These are phyloP conservation scores for Naja naja DNA, from an alignment of 2,113 vertebrate genomes.

Conservation along the genomic window DNA sequence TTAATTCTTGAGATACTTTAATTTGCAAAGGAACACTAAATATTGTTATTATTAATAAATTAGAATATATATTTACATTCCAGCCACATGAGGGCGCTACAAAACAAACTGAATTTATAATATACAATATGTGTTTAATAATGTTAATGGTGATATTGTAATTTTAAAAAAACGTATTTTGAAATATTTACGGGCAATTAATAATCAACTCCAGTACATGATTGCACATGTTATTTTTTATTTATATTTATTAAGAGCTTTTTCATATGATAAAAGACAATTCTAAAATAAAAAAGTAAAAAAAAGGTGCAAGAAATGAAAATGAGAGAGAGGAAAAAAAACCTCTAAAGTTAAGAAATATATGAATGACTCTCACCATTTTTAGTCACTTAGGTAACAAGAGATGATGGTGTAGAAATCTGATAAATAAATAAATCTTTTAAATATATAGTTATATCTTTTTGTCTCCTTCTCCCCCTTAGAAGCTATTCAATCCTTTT, in stretches of 20 bases:
- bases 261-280: neutral
- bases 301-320: neutral
- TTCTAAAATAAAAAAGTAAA: neutral
- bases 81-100: conserved; percentile 60
- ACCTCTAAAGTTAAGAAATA: neutral
- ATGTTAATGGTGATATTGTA: neutral
- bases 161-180: neutral
- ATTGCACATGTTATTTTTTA: neutral
- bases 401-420: neutral
- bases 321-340: neutral
- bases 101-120: conserved; percentile 34
- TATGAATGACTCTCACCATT: neutral
- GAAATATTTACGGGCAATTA: neutral
- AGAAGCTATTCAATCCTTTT: neutral
- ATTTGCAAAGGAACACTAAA: neutral
- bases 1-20: conserved; percentile 12
- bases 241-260: neutral
- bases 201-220: neutral
- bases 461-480: neutral
- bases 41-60: fast-evolving
- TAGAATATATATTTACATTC: neutral
- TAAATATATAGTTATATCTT: neutral
- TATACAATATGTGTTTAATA: neutral
- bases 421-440: neutral
- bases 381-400: neutral